These are phyloP conservation scores for Coregonus clupeaformis DNA, from an alignment of 2,113 vertebrate species.

Conservation along the genomic window DNA sequence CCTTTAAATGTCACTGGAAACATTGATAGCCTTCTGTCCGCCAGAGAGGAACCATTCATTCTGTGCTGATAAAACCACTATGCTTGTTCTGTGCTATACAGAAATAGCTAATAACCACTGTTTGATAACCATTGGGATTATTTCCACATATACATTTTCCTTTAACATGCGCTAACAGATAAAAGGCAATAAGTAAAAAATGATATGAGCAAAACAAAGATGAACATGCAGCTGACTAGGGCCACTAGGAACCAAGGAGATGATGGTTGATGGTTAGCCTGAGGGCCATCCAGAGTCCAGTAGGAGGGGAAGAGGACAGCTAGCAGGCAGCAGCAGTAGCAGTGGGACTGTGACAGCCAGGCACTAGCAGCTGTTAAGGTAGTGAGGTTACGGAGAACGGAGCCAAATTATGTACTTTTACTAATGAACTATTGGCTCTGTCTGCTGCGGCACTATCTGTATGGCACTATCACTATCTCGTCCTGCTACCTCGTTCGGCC, in stretches of 20 bases:
- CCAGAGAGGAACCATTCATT: slow-evolving; percentile 24
- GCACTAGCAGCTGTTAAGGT: slow-evolving; percentile 52
- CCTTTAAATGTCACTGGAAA: slow-evolving; percentile 55
- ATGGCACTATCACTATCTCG: slow-evolving; percentile 29
- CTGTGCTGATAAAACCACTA: no score
- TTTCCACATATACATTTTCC: no score
- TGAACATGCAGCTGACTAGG: no score
- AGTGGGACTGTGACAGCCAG: slow-evolving; percentile 34
- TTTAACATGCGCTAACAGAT: no score
- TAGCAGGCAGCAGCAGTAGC: background rate
- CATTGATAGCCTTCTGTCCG: slow-evolving; percentile 22
- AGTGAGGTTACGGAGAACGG: slow-evolving; percentile 54
- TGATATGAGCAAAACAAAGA: no score
- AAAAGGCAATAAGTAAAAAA: no score
- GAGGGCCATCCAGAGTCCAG: slow-evolving; percentile 24
- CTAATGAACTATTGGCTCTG: slow-evolving; percentile 52
- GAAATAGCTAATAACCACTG: no score
- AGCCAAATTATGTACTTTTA: slow-evolving; percentile 60
- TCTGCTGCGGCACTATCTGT: slow-evolving; percentile 55
- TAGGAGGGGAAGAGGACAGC: background rate
- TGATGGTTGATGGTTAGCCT: slow-evolving; percentile 14
- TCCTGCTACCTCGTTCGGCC: slow-evolving; percentile 55
- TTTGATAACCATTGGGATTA: no score
- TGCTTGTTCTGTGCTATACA: no score
- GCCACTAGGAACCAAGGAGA: background rate